A percentile compares a stretch with the other conserved stretches of the same genome.
Evolutionary conservation across 2,797 vertebrate species (phyloP).

Genomic region (Antennarius maculatus): DNA sequence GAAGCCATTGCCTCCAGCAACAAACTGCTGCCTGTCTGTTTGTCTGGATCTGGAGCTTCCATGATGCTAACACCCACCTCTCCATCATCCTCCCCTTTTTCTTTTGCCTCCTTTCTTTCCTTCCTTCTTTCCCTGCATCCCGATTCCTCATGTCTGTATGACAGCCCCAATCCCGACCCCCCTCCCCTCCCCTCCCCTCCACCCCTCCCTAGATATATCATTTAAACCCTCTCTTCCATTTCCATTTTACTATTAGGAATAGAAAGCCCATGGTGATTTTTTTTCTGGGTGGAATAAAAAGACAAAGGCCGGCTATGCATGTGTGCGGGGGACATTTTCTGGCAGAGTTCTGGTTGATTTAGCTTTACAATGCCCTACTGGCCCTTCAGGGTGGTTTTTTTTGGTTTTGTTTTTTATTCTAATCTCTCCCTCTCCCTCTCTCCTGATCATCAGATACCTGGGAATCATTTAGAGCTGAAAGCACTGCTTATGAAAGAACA

Average conservation of each 20-base stretch:
- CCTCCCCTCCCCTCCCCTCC: slow-evolving; percentile 42
- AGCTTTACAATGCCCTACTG: slow-evolving; percentile 61
- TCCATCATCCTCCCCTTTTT: slow-evolving; percentile 38
- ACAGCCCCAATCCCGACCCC: slow-evolving; percentile 9
- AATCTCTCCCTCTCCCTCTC: slow-evolving; percentile 43
- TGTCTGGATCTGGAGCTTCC: slow-evolving; percentile 68
- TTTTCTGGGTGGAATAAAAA: slow-evolving; percentile 64
- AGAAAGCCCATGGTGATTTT: slow-evolving; percentile 63
- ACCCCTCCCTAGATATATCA: slow-evolving; percentile 61
- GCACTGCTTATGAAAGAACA: slow-evolving; percentile 52
- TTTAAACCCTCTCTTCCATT: slow-evolving; percentile 68
- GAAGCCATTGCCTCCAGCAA: slow-evolving; percentile 75
- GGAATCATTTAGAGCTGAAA: slow-evolving; percentile 48
- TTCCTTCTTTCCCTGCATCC: slow-evolving; percentile 30
- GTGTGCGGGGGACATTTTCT: slow-evolving; percentile 61
- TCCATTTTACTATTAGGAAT: slow-evolving; percentile 61
- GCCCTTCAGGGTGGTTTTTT: slow-evolving; percentile 48
- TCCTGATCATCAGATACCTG: slow-evolving; percentile 17
- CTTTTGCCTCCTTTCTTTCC: slow-evolving; percentile 15
- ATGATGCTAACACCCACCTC: slow-evolving; percentile 55
- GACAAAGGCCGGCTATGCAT: slow-evolving; percentile 70
- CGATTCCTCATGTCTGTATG: slow-evolving; percentile 51
- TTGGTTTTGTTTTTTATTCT: slow-evolving; percentile 36
- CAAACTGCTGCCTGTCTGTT: slow-evolving; percentile 55
- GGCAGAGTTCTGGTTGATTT: slow-evolving; percentile 74